Evolutionary conservation across 2,888 invertebrate genomes (phyloP).

Genomic region (Acronicta psi): DNA sequence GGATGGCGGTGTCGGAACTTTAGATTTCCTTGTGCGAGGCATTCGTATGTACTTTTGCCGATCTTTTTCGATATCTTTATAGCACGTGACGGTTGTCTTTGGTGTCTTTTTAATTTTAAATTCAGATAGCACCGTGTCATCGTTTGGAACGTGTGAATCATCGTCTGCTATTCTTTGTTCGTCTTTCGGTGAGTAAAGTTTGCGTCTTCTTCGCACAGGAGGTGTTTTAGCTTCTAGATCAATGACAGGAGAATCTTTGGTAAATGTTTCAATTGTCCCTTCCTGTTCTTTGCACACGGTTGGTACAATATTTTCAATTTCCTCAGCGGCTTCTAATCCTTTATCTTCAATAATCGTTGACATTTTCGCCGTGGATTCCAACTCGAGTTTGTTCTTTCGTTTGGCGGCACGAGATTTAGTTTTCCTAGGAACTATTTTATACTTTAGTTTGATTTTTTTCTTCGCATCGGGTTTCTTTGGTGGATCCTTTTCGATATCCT

Average conservation of each 20-base stretch:
- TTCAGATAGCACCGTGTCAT: constrained; percentile 51
- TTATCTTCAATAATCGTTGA: constrained; percentile 66
- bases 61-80: constrained; percentile 76
- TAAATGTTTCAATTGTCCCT: constrained; percentile 12
- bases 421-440: constrained; percentile 50
- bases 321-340: constrained; percentile 40
- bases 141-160: constrained; percentile 16
- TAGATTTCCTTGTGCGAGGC: constrained; percentile 59
- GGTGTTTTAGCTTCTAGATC: constrained; percentile 37
- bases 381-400: constrained; percentile 50
- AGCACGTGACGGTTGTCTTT: constrained; percentile 66
- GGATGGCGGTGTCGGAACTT: constrained; percentile 54
- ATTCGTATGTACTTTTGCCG: constrained; percentile 62
- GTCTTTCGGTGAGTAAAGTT: constrained; percentile 79
- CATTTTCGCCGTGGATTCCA: constrained; percentile 56
- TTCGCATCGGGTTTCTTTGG: constrained; percentile 30
- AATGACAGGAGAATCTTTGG: constrained; percentile 9
- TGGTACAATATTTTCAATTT: constrained; percentile 10
- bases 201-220: constrained; percentile 70
- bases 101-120: constrained; percentile 55
- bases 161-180: constrained; percentile 54
- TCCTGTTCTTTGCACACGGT: background rate
- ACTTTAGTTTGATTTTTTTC: constrained; percentile 59
- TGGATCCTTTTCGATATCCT: constrained; percentile 34
- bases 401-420: constrained; percentile 42